These are phyloP conservation scores for Drosophila busckii DNA, from an alignment of 1,140 invertebrate species.

Conservation along the genomic window DNA sequence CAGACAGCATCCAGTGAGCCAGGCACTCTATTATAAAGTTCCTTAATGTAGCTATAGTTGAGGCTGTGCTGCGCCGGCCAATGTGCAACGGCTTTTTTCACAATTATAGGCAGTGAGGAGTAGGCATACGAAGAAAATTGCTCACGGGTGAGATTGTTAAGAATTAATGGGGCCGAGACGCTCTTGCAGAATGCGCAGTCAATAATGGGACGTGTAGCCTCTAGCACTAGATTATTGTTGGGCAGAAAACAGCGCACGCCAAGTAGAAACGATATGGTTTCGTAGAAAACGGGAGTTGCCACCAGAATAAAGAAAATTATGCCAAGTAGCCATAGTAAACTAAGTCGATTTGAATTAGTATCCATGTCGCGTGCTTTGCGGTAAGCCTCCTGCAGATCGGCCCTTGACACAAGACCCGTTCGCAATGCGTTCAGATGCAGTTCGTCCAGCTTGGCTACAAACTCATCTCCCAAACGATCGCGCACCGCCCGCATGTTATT, in stretches of 20 bases:
- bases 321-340: constrained; percentile 63
- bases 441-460: constrained; percentile 50
- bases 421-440: constrained; percentile 58
- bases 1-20: constrained; percentile 88
- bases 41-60: constrained; percentile 87
- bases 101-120: constrained; percentile 88
- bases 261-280: constrained; percentile 73
- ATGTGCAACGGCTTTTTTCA: constrained; percentile 86
- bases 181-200: constrained; percentile 85
- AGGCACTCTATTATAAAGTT: constrained; percentile 84
- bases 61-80: constrained; percentile 89
- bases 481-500: constrained; percentile 45
- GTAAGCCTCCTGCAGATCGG: constrained; percentile 67
- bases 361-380: constrained; percentile 57
- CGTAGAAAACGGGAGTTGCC: constrained; percentile 66
- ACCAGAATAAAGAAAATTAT: constrained; percentile 72
- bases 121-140: constrained; percentile 87
- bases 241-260: constrained; percentile 86
- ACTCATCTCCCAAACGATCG: constrained; percentile 57
- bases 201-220: constrained; percentile 89
- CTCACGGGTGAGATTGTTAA: constrained; percentile 83
- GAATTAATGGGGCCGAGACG: constrained; percentile 82
- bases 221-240: constrained; percentile 91
- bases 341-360: constrained; percentile 49
- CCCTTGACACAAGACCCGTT: constrained; percentile 58